These are phyloP conservation scores for Melinaea marsaeus DNA, from an alignment of 2,888 invertebrate genomes.

Conservation along the genomic window DNA sequence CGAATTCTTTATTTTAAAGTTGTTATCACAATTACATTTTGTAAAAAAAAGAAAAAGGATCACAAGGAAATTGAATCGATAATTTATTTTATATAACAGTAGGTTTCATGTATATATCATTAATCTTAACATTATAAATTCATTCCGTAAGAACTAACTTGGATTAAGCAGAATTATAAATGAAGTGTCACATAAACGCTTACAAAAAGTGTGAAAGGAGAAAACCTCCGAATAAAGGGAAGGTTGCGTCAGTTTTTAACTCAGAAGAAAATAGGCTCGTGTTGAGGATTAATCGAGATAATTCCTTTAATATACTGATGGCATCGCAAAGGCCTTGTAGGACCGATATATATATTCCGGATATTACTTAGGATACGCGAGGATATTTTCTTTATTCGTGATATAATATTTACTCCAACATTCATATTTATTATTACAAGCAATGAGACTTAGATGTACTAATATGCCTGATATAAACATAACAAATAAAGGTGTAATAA, in stretches of 20 bases:
- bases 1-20: slow-evolving; percentile 29
- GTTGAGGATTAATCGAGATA: slow-evolving; percentile 50
- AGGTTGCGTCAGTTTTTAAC: slow-evolving; percentile 62
- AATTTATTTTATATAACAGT: slow-evolving; percentile 9
- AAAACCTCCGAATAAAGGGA: slow-evolving; percentile 55
- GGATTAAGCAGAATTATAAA: slow-evolving; percentile 76
- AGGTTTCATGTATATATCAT: slow-evolving; percentile 32
- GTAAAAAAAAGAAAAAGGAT: slow-evolving; percentile 6
- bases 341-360: slow-evolving; percentile 16
- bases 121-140: slow-evolving; percentile 76
- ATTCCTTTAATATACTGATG: slow-evolving; percentile 44
- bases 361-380: slow-evolving; percentile 19
- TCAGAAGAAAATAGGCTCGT: slow-evolving; percentile 51
- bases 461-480: neutral
- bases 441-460: neutral
- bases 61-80: slow-evolving; percentile 18
- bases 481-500: neutral
- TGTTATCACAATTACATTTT: slow-evolving; percentile 20
- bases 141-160: slow-evolving; percentile 74
- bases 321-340: slow-evolving; percentile 8
- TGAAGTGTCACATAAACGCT: slow-evolving; percentile 69
- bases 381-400: slow-evolving; percentile 17
- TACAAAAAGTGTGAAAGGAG: slow-evolving; percentile 67
- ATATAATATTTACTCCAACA: slow-evolving; percentile 18
- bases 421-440: slow-evolving; percentile 3